Evolutionary conservation across 2,113 vertebrate species (phyloP).

Genomic region (Lycocorax pyrrhopterus): DNA sequence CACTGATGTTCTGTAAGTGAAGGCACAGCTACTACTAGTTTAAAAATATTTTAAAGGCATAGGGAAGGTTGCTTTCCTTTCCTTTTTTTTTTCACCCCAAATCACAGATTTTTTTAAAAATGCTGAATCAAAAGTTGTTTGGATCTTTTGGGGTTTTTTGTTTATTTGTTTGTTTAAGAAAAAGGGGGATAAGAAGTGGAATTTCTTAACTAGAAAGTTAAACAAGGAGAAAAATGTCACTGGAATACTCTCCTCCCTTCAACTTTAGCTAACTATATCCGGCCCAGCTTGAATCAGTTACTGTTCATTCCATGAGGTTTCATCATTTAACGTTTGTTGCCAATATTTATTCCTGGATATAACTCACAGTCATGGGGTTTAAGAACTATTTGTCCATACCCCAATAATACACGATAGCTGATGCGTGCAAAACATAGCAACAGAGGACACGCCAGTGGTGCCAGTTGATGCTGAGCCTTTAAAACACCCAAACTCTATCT

Average conservation of each 20-base stretch:
- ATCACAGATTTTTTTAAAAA: background rate
- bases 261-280: background rate
- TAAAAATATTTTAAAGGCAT: background rate
- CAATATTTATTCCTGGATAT: constrained; percentile 43
- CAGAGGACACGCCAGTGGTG: background rate
- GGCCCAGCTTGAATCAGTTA: constrained; percentile 36
- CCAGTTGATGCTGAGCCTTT: background rate
- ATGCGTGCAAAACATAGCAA: background rate
- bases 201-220: background rate
- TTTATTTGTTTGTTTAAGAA: background rate
- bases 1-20: background rate
- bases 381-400: constrained; percentile 9
- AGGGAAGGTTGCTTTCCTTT: background rate
- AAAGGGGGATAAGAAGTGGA: background rate
- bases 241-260: background rate
- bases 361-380: constrained; percentile 30
- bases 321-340: constrained; percentile 42
- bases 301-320: constrained; percentile 22
- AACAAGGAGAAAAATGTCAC: background rate
- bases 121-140: background rate
- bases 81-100: background rate
- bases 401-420: background rate
- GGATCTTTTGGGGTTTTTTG: background rate
- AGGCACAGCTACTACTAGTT: background rate
- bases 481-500: background rate